Percentiles rank a stretch among this genome's conserved stretches.
These are phyloP conservation scores for Plecturocebus donacophilus DNA, from an alignment of 2,113 vertebrate species.

Conservation along the genomic window DNA sequence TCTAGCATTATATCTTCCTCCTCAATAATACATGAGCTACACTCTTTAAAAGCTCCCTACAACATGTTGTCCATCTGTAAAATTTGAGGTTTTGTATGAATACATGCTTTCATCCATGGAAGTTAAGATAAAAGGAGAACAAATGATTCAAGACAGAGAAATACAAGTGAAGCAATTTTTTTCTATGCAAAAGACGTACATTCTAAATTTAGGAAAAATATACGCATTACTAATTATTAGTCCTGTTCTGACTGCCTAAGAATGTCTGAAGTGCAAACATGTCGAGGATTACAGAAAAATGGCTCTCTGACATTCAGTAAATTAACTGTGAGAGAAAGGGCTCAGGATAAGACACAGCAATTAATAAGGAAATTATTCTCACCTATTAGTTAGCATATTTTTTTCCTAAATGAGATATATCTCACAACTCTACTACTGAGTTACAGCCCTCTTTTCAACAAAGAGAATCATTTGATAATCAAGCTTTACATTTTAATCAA, in stretches of 20 bases:
- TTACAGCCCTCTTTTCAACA: background rate
- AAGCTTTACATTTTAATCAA: background rate
- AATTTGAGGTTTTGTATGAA: background rate
- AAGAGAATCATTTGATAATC: background rate
- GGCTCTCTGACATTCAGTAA: background rate
- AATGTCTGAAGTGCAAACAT: background rate
- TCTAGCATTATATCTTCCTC: background rate
- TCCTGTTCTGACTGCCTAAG: background rate
- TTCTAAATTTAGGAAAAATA: background rate
- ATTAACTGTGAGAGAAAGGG: background rate
- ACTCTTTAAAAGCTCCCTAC: background rate
- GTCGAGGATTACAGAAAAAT: background rate
- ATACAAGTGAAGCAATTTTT: background rate
- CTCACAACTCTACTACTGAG: background rate
- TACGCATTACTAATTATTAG: background rate
- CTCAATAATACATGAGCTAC: background rate
- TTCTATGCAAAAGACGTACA: background rate
- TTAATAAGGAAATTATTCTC: slow-evolving; percentile 28
- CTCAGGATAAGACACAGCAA: background rate
- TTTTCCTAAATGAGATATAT: slow-evolving; percentile 30
- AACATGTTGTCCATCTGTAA: background rate
- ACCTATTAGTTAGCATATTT: slow-evolving; percentile 1
- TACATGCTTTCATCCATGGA: background rate
- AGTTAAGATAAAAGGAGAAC: background rate
- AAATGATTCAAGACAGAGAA: background rate